Evolutionary conservation across 2,888 invertebrate species (phyloP), one percentile per base, ranked within the genome.

Genomic region (Rugalucina vietnamica): DNA sequence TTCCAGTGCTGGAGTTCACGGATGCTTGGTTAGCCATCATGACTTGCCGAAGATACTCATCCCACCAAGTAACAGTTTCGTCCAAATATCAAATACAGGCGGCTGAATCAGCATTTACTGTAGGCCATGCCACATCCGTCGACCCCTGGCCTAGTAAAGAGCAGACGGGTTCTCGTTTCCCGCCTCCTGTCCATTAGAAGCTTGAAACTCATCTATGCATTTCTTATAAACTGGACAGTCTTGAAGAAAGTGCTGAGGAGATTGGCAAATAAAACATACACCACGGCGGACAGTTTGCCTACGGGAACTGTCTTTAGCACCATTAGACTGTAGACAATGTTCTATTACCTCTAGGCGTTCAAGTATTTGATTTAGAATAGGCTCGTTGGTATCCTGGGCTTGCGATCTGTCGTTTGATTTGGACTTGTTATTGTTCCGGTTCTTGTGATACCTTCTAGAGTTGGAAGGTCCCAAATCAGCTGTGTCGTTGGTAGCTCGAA

Each of bases 121-220:
- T 69, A 69, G 69, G 69, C 69, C 69, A 34, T 14, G 14, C 29
- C 36, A 27, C 21, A 34, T 3, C 36, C 32, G 69, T 69, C 36
- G 69, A 69, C 69, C 29, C 69, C 32, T 69, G 69, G 69, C 69
- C 69, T 69, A n/a, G n/a, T n/a, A 69, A 5, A 34, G 29, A 69
- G 69, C 34, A 32, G 36, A 69, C 32, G 32, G 69, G 18, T 69
- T 69, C 69, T 36, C 69, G 69, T 69, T 69, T 69, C 29, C 69
- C 69, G 69, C 12, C 32, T 5, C 29, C 29, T 32, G 12, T 5
- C 18, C 29, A 39, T 72, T 72, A n/a, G 27, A 14, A 43, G 49
- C 39, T 39, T 72, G 27, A 0, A 72, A 14, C 24, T 72, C 39
- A 29, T 0, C 14, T 27, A 39, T 4, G 36, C 49, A 43, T 43